Evolutionary conservation across 2,888 invertebrate genomes (phyloP), one percentile per base, ranked within the genome.

Genomic region (Cataglyphis cursor): DNA sequence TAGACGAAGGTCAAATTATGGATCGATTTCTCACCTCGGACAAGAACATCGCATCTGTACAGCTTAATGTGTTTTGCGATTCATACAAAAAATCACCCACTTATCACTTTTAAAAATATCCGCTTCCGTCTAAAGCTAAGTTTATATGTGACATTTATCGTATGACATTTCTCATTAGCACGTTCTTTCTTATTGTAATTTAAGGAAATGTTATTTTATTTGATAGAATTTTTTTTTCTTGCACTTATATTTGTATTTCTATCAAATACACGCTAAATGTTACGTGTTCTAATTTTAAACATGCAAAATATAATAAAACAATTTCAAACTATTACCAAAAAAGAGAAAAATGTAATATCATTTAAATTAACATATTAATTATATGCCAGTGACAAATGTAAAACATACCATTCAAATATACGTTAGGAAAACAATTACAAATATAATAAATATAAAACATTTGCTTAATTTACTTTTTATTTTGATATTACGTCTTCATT

Each of bases 61-160:
- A 75, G 3, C 15, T 66, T 76, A 66, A 76, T 54, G 15, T 12
- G 38, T 66, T 38, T 66, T 66, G n/a, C 35, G 10, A 65, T 76
- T 76, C 21, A 15, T 38, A 48, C 68, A 76, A 76, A 51, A 51
- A 51, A 65, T 65, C 66, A 38, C 38, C 54, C 54, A 48, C 59
- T 66, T 66, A 38, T 66, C n/a, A 75, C 68, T 66, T 65, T 65
- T 76, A 66, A 66, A 76, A 76, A 38, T 54, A 66, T 38, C 21
- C 24, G 38, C 54, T 76, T 66, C 54, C n/a, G 51, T 66, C 15
- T 66, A 0, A 76, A 24, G 15, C 68, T 66, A 76, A 41, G 9
- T 76, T 76, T 76, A 66, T 12, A 41, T 15, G 41, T 76, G 76
- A 76, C 76, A 76, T 76, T 76, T 76, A 54, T 76, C 66, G 54